Base-by-base conservation (phyloP, 92 coral and sea anemone species). In the Porites divaricata region DNA sequence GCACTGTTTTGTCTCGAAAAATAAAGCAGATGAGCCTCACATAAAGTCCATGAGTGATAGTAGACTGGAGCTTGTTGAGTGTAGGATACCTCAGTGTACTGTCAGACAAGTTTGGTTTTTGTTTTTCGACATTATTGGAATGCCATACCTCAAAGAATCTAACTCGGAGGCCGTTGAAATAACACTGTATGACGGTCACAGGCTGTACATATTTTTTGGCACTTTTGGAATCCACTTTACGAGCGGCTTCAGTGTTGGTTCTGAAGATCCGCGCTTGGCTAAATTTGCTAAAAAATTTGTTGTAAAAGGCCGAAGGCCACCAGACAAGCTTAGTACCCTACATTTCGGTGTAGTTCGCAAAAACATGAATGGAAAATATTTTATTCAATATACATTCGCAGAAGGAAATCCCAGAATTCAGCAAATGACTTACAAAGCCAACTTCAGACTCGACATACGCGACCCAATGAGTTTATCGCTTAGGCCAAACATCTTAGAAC, bases 101-200 rank as follows among this genome's bases (percentile, higher is more conserved):
- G 95, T 97, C 7, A 86, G 98, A 50, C 94, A 91, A 45, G 99
- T 97, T 8, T 97, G 99, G 99, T 97, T 97, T 56, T 70, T 97
- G 41, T 93, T 97, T 77, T 89, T 92, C 49, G 79, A 86, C 71
- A 88, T 93, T 2, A 88, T 86, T 70, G 98, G 93, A 0, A 65
- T 89, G 28, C 93, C 98, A 9, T 87, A 92, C 73, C 72, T 93
- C 3, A 76, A 71, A 24, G 89, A 90, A 28, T 88, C 91, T 13
- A 95, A 92, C 75, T 80, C 87, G 14, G 80, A 91, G 16, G 93
- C 94, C 0, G 86, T 93, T 48, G 83, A 90, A 66, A 91, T 97
- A 52, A 78, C 85, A 22, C 81, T 92, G n/a, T 87, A 95, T 70
- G 65, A 89, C 56, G 98, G 98, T 22, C 63, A 79, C 10, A 83